These are phyloP conservation scores for Belgica antarctica DNA, from an alignment of 2,888 invertebrate species.

Conservation along the genomic window DNA sequence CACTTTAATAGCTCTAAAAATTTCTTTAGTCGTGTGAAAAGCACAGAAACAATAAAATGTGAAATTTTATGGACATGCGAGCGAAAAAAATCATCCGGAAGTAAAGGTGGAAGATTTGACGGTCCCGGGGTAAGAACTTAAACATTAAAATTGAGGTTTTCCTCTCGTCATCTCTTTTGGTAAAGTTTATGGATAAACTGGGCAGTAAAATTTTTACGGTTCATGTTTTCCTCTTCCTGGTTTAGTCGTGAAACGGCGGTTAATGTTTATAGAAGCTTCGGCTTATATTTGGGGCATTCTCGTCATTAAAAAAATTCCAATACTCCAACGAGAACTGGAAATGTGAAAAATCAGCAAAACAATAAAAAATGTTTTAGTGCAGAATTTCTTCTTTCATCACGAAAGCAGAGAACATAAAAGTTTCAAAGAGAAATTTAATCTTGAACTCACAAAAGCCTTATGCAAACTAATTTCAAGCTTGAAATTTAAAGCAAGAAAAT, in stretches of 20 bases:
- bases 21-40: too few relatives aligned
- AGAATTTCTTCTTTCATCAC: too few relatives aligned
- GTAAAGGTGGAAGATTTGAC: background rate
- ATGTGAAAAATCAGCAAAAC: background rate
- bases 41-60: too few relatives aligned
- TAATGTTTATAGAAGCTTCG: background rate
- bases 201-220: background rate
- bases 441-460: too few relatives aligned
- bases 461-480: too few relatives aligned
- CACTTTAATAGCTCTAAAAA: too few relatives aligned
- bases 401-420: too few relatives aligned
- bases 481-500: too few relatives aligned
- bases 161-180: background rate
- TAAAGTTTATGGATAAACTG: background rate
- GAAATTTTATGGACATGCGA: background rate
- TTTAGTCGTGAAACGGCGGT: background rate
- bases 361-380: too few relatives aligned
- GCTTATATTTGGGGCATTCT: too few relatives aligned
- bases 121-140: background rate
- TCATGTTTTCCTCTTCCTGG: background rate
- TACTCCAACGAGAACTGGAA: background rate
- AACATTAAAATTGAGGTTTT: background rate
- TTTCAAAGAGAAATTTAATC: too few relatives aligned
- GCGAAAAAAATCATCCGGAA: background rate
- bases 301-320: too few relatives aligned